Conservation (phyloP, 2,888 invertebrate genomes). For the Tenthredo scrophulariae region DNA sequence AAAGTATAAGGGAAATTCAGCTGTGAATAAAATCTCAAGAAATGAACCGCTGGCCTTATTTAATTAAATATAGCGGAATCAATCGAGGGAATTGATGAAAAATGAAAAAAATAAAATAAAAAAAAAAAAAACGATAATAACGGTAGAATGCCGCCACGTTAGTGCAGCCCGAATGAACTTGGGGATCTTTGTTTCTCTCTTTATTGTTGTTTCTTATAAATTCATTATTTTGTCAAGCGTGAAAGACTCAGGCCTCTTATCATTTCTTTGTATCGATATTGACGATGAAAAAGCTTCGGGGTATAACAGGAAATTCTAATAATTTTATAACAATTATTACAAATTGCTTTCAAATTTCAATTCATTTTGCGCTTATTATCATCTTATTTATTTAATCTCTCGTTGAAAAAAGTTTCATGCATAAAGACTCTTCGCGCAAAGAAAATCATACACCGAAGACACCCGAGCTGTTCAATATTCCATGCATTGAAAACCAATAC, state of each 20-base stretch:
- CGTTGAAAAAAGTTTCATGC: neutral
- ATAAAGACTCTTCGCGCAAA: neutral
- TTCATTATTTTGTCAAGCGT: constrained; percentile 15
- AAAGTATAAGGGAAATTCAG: constrained; percentile 18
- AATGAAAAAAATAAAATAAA: neutral
- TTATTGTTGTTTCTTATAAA: constrained; percentile 36
- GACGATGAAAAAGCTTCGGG: constrained; percentile 1
- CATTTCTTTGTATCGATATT: neutral
- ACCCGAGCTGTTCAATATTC: constrained; percentile 41
- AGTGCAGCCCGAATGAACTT: constrained; percentile 19
- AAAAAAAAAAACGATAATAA: constrained; percentile 14
- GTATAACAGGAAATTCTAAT: neutral
- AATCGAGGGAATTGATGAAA: constrained; percentile 23
- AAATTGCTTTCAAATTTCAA: neutral
- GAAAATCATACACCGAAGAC: neutral
- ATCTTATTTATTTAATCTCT: neutral
- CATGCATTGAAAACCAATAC: constrained; percentile 40
- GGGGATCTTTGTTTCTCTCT: neutral
- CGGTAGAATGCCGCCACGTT: constrained; percentile 3
- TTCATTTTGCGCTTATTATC: neutral
- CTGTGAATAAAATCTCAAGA: constrained; percentile 37
- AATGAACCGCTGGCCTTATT: constrained; percentile 31
- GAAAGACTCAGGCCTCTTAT: constrained; percentile 10
- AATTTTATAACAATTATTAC: constrained; percentile 14
- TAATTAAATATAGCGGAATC: constrained; percentile 31